These are phyloP conservation scores for Ophion ventricosus DNA, from an alignment of 2,888 invertebrate genomes.

Conservation along the genomic window DNA sequence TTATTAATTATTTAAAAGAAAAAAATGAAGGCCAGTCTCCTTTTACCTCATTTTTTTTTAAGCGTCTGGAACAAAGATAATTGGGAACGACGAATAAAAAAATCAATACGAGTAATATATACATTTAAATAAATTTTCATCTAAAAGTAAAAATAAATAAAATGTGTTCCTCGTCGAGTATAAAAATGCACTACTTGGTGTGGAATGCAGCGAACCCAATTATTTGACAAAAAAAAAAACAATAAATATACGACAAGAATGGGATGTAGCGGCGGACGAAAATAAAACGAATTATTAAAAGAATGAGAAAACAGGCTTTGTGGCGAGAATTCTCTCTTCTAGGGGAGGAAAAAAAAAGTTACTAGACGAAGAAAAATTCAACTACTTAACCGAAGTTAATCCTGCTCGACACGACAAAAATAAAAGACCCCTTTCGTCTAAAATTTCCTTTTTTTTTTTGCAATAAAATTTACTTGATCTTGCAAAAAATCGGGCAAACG, in stretches of 20 bases:
- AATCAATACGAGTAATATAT: neutral
- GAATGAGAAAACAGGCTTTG: neutral
- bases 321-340: neutral
- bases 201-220: neutral
- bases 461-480: neutral
- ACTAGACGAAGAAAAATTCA: neutral
- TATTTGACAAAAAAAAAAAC: neutral
- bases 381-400: neutral
- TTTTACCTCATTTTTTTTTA: too few relatives aligned
- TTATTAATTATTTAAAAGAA: too few relatives aligned
- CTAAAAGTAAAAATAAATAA: neutral
- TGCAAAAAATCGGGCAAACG: neutral
- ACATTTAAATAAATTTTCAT: neutral
- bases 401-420: neutral
- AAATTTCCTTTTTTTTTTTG: neutral
- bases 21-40: too few relatives aligned
- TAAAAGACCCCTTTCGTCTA: neutral
- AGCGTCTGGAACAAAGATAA: too few relatives aligned
- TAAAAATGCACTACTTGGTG: neutral
- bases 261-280: neutral
- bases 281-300: neutral
- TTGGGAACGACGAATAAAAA: neutral
- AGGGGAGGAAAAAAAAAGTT: neutral
- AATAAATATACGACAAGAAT: neutral
- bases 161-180: neutral